Evolutionary conservation across 2,113 vertebrate species (phyloP), one percentile per base, ranked within the genome.

Genomic region (Eira barbara): DNA sequence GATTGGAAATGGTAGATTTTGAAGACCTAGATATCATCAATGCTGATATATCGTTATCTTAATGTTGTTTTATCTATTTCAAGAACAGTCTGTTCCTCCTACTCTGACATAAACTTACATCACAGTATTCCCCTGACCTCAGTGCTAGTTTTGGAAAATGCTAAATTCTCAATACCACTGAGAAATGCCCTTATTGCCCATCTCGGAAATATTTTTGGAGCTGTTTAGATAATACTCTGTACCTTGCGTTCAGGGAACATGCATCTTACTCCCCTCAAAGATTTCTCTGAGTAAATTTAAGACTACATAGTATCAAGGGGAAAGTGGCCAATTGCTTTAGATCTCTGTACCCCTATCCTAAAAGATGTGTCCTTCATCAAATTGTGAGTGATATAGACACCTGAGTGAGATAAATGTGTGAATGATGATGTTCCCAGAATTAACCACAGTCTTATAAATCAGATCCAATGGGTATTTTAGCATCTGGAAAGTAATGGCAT

Each of bases 31-130:
- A 80, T 88, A 88, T n/a, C 74, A 88, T 86, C 81, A 52, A 13
- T 90, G 52, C 42, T 63, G 63, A 97, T 89, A 87, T 69, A 96
- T 55, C 67, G 23, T 84, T 85, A 63, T 85, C 91, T 89, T 69
- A 92, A 47, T 61, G 47, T 18, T 93, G 34, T 67, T 83, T 39
- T 63, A 80, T 36, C 65, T 97, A 57, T 95, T 97, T 91, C 39
- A 67, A 84, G 79, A 89, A 61, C 23, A 96, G 27, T 10, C 18
- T 57, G 6, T 90, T 76, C 27, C 25, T 84, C 34, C 81, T 96
- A 36, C 34, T 94, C 0, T 80, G 42, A 78, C 49, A 94, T 55
- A 45, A 42, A 86, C 25, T 81, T 79, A 45, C 6, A 61, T 88
- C 52, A 90, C n/a, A 81, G 45, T 81, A 27, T 34, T 8, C 11